Conservation (phyloP, 2,888 invertebrate species). For the Uropetala carovei region DNA sequence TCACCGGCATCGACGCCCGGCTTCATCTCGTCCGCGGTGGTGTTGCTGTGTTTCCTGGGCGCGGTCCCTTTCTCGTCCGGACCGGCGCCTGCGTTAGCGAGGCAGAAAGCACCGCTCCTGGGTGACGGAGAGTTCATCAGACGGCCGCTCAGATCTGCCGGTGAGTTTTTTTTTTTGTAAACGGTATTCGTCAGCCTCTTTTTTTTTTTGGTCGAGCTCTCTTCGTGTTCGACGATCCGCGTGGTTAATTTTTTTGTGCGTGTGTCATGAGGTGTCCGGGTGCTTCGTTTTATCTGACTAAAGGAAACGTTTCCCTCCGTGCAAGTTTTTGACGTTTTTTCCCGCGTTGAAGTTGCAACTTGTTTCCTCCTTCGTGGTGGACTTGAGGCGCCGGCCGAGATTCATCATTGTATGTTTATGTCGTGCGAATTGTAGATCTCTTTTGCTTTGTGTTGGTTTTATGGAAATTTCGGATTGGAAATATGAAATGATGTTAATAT, state of each 20-base stretch:
- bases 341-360: neutral
- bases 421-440: too few relatives aligned
- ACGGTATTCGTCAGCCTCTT: neutral
- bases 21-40: neutral
- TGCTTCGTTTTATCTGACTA: too few relatives aligned
- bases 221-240: neutral
- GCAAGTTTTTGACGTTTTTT: neutral
- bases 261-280: neutral
- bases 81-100: conserved; percentile 4
- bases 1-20: conserved; percentile 10
- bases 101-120: conserved; percentile 36
- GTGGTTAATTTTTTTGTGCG: neutral
- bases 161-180: neutral
- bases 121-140: conserved; percentile 42
- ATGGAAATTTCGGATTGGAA: too few relatives aligned
- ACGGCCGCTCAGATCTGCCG: conserved; percentile 31
- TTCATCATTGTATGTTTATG: neutral
- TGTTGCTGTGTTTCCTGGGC: conserved; percentile 31
- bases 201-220: too few relatives aligned
- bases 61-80: conserved; percentile 24
- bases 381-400: neutral
- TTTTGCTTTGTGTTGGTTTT: too few relatives aligned
- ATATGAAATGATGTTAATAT: too few relatives aligned
- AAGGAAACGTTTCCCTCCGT: too few relatives aligned
- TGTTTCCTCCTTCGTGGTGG: neutral